Evolutionary conservation across 2,888 invertebrate genomes (phyloP).

Genomic region (Eupelmus urozonus): DNA sequence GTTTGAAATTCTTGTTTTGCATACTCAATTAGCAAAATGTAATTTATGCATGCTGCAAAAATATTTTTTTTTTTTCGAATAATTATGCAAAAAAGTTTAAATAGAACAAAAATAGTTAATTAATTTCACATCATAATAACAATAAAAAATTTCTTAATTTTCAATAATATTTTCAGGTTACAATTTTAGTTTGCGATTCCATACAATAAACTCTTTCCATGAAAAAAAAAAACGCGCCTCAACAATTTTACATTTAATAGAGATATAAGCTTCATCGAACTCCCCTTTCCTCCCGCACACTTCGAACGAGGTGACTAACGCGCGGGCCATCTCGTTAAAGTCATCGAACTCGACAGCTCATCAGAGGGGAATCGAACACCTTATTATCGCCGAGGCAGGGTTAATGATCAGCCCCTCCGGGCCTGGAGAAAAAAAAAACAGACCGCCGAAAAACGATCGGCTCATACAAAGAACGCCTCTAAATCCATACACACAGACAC

Average conservation of each 20-base stretch:
- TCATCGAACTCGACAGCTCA: background rate
- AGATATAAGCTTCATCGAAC: constrained; percentile 17
- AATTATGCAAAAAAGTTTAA: too few relatives aligned
- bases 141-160: too few relatives aligned
- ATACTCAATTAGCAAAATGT: too few relatives aligned
- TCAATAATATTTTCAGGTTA: too few relatives aligned
- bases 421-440: background rate
- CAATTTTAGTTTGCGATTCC: too few relatives aligned
- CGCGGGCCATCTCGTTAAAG: constrained; percentile 17
- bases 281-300: background rate
- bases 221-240: too few relatives aligned
- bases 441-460: constrained; percentile 1
- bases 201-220: too few relatives aligned
- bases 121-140: too few relatives aligned
- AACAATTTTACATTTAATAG: constrained; percentile 2
- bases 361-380: constrained; percentile 29
- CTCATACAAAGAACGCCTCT: constrained; percentile 13
- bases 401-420: constrained; percentile 26
- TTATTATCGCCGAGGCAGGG: constrained; percentile 46
- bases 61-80: too few relatives aligned
- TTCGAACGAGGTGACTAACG: constrained; percentile 3
- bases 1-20: too few relatives aligned
- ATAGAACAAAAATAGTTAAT: too few relatives aligned
- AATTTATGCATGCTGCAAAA: too few relatives aligned
- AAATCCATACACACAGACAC: constrained; percentile 24